Conservation (phyloP, 2,113 vertebrate species). For the Neomonachus schauinslandi region DNA sequence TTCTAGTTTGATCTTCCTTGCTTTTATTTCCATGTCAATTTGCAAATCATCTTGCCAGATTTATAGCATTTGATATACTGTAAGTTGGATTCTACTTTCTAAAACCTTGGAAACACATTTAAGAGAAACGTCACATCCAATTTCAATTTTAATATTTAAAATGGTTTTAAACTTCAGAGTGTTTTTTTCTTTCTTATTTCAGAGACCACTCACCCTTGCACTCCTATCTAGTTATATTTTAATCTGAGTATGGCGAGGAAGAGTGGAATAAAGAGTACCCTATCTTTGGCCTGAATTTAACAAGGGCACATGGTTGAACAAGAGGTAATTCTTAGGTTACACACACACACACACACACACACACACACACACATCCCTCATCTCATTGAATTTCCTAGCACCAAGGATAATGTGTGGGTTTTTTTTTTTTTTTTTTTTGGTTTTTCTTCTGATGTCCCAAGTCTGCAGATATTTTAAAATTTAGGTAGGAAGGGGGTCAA, state of each 20-base stretch:
- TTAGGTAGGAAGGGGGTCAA: neutral
- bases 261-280: neutral
- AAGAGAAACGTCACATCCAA: slow-evolving; percentile 25
- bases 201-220: neutral
- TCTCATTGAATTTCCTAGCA: neutral
- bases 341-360: neutral
- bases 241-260: neutral
- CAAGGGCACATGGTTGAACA: neutral
- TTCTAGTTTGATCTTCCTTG: neutral
- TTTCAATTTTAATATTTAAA: slow-evolving; percentile 36
- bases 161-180: neutral
- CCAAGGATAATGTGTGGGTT: neutral
- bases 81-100: neutral
- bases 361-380: neutral
- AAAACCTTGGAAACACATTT: neutral
- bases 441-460: slow-evolving; percentile 12
- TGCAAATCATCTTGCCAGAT: neutral
- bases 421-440: neutral
- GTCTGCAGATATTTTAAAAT: neutral
- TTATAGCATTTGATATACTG: neutral
- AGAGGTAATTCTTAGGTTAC: neutral
- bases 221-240: neutral
- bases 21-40: neutral
- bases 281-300: neutral
- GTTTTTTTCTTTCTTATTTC: neutral